Evolutionary conservation across 1,140 invertebrate genomes (phyloP).

Genomic region (Atta colombica): DNA sequence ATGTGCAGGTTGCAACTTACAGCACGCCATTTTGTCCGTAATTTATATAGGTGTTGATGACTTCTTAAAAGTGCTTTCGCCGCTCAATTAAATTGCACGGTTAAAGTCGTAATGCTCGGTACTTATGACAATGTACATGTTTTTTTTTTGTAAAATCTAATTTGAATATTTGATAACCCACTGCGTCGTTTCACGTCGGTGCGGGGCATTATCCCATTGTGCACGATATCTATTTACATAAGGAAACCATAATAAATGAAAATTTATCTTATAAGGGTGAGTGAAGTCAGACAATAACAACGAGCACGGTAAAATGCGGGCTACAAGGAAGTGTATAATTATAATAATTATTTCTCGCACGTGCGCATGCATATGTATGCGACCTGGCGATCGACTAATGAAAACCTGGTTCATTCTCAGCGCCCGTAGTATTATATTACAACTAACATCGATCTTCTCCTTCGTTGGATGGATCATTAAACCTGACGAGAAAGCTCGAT

Average conservation of each 20-base stretch:
- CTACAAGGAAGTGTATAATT: constrained; percentile 29
- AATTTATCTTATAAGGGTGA: constrained; percentile 43
- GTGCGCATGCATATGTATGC: constrained; percentile 21
- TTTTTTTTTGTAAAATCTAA: constrained; percentile 14
- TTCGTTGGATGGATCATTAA: constrained; percentile 21
- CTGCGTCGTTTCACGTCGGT: constrained; percentile 31
- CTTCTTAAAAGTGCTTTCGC: constrained; percentile 46
- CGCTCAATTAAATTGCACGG: constrained; percentile 36
- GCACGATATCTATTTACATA: constrained; percentile 48
- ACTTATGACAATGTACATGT: constrained; percentile 17
- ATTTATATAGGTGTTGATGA: constrained; percentile 56
- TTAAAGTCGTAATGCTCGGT: constrained; percentile 10
- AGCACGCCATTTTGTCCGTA: constrained; percentile 28
- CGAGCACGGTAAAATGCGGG: not conserved
- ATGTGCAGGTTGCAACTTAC: constrained; percentile 4
- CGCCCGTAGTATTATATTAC: not conserved
- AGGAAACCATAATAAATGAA: constrained; percentile 50
- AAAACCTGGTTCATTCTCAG: not conserved
- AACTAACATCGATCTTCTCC: not conserved
- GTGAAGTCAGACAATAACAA: constrained; percentile 11
- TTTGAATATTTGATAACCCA: constrained; percentile 54
- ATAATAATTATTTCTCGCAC: constrained; percentile 33
- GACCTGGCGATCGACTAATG: constrained; percentile 25
- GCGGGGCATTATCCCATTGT: constrained; percentile 28
- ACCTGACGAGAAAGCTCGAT: not conserved